Evolutionary conservation across 2,113 vertebrate genomes (phyloP).

Genomic region (Cephalopholis sonnerati): DNA sequence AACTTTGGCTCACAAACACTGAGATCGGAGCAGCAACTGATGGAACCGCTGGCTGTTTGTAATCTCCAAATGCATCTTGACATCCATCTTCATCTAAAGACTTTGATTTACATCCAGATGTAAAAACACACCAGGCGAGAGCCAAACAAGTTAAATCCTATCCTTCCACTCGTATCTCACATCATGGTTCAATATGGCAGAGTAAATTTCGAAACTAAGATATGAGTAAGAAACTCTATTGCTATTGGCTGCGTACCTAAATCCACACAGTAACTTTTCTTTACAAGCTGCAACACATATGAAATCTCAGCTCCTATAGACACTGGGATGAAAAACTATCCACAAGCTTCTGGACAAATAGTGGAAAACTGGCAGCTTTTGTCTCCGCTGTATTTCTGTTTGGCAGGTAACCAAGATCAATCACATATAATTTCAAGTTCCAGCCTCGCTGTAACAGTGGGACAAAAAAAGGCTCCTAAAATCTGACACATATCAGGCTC

Average conservation of each 20-base stretch:
- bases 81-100: slow-evolving; percentile 22
- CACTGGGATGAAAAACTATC: slow-evolving; percentile 28
- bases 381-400: slow-evolving; percentile 35
- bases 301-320: slow-evolving; percentile 37
- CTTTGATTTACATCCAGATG: slow-evolving; percentile 56
- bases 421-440: slow-evolving; percentile 42
- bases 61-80: slow-evolving; percentile 45
- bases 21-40: not conserved
- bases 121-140: slow-evolving; percentile 29
- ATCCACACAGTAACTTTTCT: slow-evolving; percentile 63
- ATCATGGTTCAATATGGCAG: slow-evolving; percentile 32
- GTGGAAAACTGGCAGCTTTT: slow-evolving; percentile 49
- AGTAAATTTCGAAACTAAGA: slow-evolving; percentile 14
- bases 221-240: slow-evolving; percentile 30
- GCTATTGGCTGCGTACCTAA: slow-evolving; percentile 55
- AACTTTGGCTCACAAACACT: slow-evolving; percentile 39
- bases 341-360: slow-evolving; percentile 33
- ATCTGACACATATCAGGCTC: slow-evolving; percentile 2
- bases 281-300: slow-evolving; percentile 37
- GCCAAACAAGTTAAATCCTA: slow-evolving; percentile 47
- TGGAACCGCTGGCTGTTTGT: slow-evolving; percentile 26
- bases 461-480: slow-evolving; percentile 4
- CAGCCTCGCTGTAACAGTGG: slow-evolving; percentile 5
- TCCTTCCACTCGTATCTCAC: slow-evolving; percentile 23
- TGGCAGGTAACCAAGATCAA: slow-evolving; percentile 64